Evolutionary conservation across 2,888 invertebrate genomes (phyloP), one percentile per base, ranked within the genome.

Genomic region (Aspidapion aeneum): DNA sequence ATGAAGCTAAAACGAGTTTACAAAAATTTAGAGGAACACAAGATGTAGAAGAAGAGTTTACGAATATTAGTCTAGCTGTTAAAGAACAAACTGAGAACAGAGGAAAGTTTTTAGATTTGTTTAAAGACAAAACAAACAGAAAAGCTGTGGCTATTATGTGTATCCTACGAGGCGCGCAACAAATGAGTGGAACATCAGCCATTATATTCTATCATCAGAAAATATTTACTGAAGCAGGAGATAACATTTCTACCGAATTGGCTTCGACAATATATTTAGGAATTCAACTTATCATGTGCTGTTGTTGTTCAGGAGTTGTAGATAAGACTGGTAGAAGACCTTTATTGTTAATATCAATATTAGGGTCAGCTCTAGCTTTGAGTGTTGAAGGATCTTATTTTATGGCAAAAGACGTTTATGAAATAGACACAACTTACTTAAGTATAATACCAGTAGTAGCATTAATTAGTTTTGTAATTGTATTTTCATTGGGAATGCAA

Each of bases 131-230:
- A 35, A 84, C 84, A 1, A 86, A 86, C 72, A 82, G 85, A 66
- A 85, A 84, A 76, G 89, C 89, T 1, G 79, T 89, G 87, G 51
- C 85, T 71, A 84, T 90, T 58, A 83, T 85, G 59, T 75, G 87
- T 50, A 83, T 85, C 9, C 78, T 90, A 3, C 80, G 84, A 75
- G 74, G 81, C 1, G 79, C 83, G 48, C 85, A 85, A 62, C 77
- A 78, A 64, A 70, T 87, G 52, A n/a, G 85, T 70, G 87, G 87
- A 1, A 85, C 85, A 60, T 85, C 85, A 35, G 86, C 86, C 0
- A 83, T 87, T 2, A 82, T 86, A 0, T 85, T 86, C 1, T 87
- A 87, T 71, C 82, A 86, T 0, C 85, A 87, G 66, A 79, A 80
- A 0, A 78, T 83, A n/a, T 76, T 82, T 21, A 69, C 78, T n/a